These are phyloP conservation scores for Shargacucullia verbasci DNA, from an alignment of 2,888 invertebrate species.

Conservation along the genomic window DNA sequence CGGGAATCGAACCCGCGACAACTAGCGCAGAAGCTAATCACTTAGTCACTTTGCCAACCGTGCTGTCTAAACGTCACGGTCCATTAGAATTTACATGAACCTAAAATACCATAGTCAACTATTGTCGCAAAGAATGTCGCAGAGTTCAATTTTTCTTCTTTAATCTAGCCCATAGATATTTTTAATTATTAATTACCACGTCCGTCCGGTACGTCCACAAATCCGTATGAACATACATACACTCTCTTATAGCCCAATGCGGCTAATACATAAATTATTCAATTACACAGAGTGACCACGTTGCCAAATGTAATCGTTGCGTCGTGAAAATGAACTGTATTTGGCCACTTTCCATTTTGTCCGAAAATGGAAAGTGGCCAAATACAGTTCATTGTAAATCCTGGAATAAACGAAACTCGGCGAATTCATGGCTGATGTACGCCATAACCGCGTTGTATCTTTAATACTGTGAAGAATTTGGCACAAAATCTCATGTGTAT, in stretches of 20 bases:
- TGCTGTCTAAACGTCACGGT: too few species aligned
- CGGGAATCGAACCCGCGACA: too few species aligned
- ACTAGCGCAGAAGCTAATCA: too few species aligned
- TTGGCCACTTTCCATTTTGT: too few species aligned
- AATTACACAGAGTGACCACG: constrained; percentile 43
- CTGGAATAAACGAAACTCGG: constrained; percentile 54
- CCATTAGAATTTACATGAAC: too few species aligned
- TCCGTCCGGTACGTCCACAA: background rate
- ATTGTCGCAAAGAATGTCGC: background rate
- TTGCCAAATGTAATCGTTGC: constrained; percentile 39
- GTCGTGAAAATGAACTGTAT: constrained; percentile 21
- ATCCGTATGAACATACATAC: background rate
- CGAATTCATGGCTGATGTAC: constrained; percentile 42
- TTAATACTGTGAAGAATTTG: constrained; percentile 48
- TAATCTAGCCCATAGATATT: background rate
- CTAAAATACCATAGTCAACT: background rate
- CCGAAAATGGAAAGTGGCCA: constrained; percentile 72
- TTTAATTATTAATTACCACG: background rate
- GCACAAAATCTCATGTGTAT: constrained; percentile 46
- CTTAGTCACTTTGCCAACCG: too few species aligned
- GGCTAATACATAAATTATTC: constrained; percentile 41
- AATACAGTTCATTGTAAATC: constrained; percentile 57
- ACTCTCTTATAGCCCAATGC: constrained; percentile 16
- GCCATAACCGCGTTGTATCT: constrained; percentile 49
- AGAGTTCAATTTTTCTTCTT: too few species aligned